Evolutionary conservation across 2,888 invertebrate genomes (phyloP).

Genomic region (Ellobium chinense): DNA sequence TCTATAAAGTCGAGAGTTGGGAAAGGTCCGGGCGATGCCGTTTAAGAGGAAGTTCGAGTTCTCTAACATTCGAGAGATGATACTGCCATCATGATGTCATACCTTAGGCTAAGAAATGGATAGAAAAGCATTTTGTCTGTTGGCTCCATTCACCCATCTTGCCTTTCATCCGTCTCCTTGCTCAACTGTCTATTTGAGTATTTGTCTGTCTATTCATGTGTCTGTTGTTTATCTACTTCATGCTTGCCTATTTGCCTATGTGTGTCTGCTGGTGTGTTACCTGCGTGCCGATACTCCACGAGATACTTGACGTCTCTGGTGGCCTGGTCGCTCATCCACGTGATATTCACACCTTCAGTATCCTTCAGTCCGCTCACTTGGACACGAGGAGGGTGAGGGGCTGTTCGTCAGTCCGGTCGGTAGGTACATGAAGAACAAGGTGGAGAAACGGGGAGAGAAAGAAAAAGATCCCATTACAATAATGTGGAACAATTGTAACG

Average conservation of each 20-base stretch:
- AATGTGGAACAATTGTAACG: too few relatives aligned
- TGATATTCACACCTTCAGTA: slow-evolving; percentile 64
- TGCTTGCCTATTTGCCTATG: not conserved
- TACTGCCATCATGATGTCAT: too few relatives aligned
- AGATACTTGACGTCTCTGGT: slow-evolving; percentile 58
- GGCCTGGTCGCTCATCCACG: slow-evolving; percentile 57
- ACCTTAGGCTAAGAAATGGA: too few relatives aligned
- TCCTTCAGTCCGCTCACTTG: slow-evolving; percentile 58
- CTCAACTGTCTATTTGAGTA: not conserved
- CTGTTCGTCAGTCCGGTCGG: too few relatives aligned
- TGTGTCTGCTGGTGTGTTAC: slow-evolving; percentile 45
- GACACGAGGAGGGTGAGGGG: slow-evolving; percentile 59
- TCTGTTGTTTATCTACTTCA: too few relatives aligned
- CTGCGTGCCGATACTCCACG: slow-evolving; percentile 61
- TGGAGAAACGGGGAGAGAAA: not conserved
- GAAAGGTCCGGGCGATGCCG: too few relatives aligned
- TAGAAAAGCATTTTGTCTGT: too few relatives aligned
- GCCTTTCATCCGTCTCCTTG: not conserved
- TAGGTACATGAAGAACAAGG: not conserved
- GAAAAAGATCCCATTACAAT: not conserved
- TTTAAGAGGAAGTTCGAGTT: too few relatives aligned
- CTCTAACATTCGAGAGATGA: too few relatives aligned
- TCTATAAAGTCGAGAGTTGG: too few relatives aligned
- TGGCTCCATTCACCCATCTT: not conserved
- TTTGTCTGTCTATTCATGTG: not conserved